A percentile compares a stretch with the other conserved stretches of the same genome.
phyloP scores from a whole-genome alignment of 2,113 vertebrate genomes.

The Hippocampus comes region DNA sequence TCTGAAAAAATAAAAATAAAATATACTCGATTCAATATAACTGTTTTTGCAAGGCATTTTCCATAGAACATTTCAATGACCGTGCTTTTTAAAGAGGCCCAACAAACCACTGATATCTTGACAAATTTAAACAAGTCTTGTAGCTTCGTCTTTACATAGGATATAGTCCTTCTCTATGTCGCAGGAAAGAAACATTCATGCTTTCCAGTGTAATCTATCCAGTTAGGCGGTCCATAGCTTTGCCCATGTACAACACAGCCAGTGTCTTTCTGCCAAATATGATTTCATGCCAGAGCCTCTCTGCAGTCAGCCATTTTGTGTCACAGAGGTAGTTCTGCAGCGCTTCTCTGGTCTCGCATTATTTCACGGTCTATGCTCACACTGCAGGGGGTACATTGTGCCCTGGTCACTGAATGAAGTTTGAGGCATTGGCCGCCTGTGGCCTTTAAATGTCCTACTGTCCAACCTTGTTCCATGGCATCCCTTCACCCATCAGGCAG shows the following conservation, averaged over 20 bases:
- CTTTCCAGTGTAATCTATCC: slow-evolving; percentile 7
- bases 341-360: slow-evolving; percentile 21
- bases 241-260: slow-evolving; percentile 28
- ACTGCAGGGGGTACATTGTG: slow-evolving; percentile 46
- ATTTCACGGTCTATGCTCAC: slow-evolving; percentile 39
- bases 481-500: slow-evolving; percentile 37
- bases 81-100: neutral
- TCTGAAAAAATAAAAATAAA: neutral
- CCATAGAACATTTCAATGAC: neutral
- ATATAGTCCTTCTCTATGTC: neutral
- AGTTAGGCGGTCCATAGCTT: slow-evolving; percentile 12
- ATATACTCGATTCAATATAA: neutral
- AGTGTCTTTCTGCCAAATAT: slow-evolving; percentile 52
- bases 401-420: slow-evolving; percentile 39
- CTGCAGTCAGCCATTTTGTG: slow-evolving; percentile 52
- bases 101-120: neutral
- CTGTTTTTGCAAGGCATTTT: neutral
- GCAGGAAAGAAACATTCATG: neutral
- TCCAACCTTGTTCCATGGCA: slow-evolving; percentile 49
- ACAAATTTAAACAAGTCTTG: neutral
- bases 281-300: slow-evolving; percentile 49
- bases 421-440: slow-evolving; percentile 38
- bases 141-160: neutral
- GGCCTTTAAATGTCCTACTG: slow-evolving; percentile 42
- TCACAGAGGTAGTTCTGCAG: slow-evolving; percentile 8